Evolutionary conservation across 2,888 invertebrate genomes (phyloP), one percentile per base, ranked within the genome.

Genomic region (Nephrotoma flavescens): DNA sequence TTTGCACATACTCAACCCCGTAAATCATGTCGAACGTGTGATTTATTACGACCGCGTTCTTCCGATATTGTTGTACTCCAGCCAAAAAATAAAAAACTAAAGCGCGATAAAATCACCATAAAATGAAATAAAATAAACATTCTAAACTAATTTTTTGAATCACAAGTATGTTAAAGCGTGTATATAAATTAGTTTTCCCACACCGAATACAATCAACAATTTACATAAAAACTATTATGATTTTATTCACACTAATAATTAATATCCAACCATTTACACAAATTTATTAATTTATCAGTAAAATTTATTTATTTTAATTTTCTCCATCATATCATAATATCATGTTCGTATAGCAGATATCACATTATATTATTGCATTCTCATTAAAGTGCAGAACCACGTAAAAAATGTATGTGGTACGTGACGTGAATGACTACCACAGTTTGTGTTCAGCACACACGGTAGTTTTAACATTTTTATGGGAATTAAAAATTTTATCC

Each of bases 381-480:
- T 85, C 42, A 85, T 85, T 44, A 45, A 85, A 85, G 85, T 85
- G 85, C 44, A 85, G 31, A 85, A 85, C 42, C 85, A 85, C 85
- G 85, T 85, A 85, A 85, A 85, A 85, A 31, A 85, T 44, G 42
- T 42, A 85, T 42, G 44, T 44, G 19, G 42, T 44, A 85, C 85
- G 85, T 85, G 85, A 85, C 85, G 85, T 85, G 85, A 85, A 85
- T 71, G 71, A 71, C 71, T 71, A 71, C 71, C 71, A 31, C 31
- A 11, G 11, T 71, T 71, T 71, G 71, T 71, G 71, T 71, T 71
- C 71, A 71, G 71, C 31, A 71, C 71, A 71, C 31, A 71, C 71
- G 31, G 71, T 71, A 71, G 71, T 31, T 71, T 71, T 19, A 71
- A 71, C 19, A 71, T 71, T 71, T 31, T 71, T 71, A 71, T 71